These are phyloP conservation scores for Dolichoris vasculosae DNA, from an alignment of 1,140 invertebrate species.

Conservation along the genomic window DNA sequence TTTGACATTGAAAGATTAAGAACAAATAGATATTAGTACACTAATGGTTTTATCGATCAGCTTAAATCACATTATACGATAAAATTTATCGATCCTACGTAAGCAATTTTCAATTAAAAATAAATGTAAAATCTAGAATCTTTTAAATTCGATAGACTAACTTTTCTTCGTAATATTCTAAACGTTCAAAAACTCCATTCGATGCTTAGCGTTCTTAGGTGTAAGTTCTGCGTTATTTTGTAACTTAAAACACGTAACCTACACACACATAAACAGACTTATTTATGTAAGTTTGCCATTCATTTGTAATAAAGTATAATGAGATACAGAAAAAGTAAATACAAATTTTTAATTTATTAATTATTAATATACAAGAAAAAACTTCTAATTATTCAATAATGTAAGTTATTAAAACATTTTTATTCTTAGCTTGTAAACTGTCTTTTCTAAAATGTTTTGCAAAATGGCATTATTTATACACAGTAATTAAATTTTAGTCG, in stretches of 20 bases:
- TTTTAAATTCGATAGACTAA: neutral
- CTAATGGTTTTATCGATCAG: neutral
- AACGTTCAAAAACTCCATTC: conserved; percentile 45
- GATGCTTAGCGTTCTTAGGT: conserved; percentile 65
- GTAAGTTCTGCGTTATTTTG: conserved; percentile 72
- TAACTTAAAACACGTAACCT: conserved; percentile 49
- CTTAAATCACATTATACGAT: neutral
- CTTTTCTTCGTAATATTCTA: conserved; percentile 36
- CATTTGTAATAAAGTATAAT: conserved; percentile 72
- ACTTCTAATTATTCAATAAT: conserved; percentile 28
- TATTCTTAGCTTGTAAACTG: conserved; percentile 8
- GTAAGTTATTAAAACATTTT: conserved; percentile 37
- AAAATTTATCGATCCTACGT: neutral
- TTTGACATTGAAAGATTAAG: conserved; percentile 28
- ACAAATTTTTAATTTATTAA: conserved; percentile 40
- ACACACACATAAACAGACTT: conserved; percentile 65
- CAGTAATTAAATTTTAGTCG: conserved; percentile 21
- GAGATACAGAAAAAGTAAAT: conserved; percentile 59
- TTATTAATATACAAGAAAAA: conserved; percentile 30
- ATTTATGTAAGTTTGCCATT: conserved; percentile 71
- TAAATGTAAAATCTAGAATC: conserved; percentile 9
- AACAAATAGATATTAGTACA: conserved; percentile 16
- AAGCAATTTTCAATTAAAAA: conserved; percentile 5
- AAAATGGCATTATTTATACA: conserved; percentile 32
- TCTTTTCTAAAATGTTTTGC: conserved; percentile 5